Evolutionary conservation across 37 sponge, comb jelly and placozoan species (phyloP).

Genomic region (Halichondria panicea): DNA sequence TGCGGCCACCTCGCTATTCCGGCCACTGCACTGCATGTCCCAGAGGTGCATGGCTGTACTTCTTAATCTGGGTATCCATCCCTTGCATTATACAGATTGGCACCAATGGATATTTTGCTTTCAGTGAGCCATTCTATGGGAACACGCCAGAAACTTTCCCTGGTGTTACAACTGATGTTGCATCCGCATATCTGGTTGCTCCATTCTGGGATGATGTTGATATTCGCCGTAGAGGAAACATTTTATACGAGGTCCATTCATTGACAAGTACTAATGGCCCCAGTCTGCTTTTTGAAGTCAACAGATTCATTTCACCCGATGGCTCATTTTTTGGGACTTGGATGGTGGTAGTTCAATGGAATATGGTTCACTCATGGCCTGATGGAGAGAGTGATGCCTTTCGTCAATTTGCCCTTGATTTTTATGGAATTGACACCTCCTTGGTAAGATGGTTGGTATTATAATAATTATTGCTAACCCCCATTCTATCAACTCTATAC

Average conservation of each 20-base stretch:
- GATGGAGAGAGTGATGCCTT: constrained; percentile 46
- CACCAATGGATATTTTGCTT: constrained; percentile 47
- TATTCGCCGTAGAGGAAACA: constrained; percentile 29
- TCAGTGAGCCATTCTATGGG: constrained; percentile 28
- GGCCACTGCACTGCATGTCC: no score
- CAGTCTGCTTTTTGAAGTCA: constrained; percentile 25
- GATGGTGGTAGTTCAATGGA: constrained; percentile 63
- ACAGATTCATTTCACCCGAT: constrained; percentile 8
- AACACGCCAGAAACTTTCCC: neutral
- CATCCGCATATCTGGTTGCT: constrained; percentile 26
- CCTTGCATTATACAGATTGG: no score
- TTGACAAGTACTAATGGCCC: neutral
- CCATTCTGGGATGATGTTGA: constrained; percentile 73
- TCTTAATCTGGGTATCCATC: no score
- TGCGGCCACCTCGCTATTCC: no score
- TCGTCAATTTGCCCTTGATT: neutral
- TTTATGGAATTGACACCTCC: no score
- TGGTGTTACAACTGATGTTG: neutral
- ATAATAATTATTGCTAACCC: no score
- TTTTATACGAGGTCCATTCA: constrained; percentile 42
- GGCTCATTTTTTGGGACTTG: constrained; percentile 29
- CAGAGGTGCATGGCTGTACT: no score
- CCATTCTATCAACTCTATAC: no score
- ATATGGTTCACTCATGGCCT: constrained; percentile 61
- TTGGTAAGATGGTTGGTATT: no score